These are phyloP conservation scores for Anthophora plumipes DNA, from an alignment of 2,888 invertebrate species.

Conservation along the genomic window DNA sequence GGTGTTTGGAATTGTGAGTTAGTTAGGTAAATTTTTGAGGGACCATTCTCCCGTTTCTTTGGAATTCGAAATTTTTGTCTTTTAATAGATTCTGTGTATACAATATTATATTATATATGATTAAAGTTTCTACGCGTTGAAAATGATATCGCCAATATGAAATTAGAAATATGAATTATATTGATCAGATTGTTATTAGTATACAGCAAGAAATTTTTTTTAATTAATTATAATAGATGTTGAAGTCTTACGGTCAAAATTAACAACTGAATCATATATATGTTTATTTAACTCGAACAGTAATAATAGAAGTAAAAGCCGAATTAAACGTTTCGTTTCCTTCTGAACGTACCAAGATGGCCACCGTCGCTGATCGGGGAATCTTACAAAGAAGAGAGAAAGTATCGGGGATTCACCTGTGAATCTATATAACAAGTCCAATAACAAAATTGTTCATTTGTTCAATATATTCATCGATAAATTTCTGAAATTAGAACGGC, in stretches of 20 bases:
- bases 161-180: too few relatives aligned
- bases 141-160: too few relatives aligned
- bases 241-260: too few relatives aligned
- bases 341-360: conserved; percentile 43
- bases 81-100: too few relatives aligned
- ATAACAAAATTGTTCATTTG: not conserved
- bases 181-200: too few relatives aligned
- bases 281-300: not conserved
- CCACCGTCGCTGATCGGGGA: conserved; percentile 1
- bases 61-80: too few relatives aligned
- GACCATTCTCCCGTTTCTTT: not conserved
- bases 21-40: not conserved
- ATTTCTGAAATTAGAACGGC: not conserved
- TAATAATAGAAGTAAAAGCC: not conserved
- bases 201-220: too few relatives aligned
- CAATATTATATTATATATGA: too few relatives aligned
- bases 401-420: not conserved
- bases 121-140: too few relatives aligned
- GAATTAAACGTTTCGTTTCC: not conserved
- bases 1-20: not conserved
- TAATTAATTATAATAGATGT: too few relatives aligned
- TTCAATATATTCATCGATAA: not conserved
- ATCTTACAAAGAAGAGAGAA: not conserved
- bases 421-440: not conserved
- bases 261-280: too few relatives aligned